Conservation (phyloP, 1,140 invertebrate species). For the Drosophila repleta region DNA sequence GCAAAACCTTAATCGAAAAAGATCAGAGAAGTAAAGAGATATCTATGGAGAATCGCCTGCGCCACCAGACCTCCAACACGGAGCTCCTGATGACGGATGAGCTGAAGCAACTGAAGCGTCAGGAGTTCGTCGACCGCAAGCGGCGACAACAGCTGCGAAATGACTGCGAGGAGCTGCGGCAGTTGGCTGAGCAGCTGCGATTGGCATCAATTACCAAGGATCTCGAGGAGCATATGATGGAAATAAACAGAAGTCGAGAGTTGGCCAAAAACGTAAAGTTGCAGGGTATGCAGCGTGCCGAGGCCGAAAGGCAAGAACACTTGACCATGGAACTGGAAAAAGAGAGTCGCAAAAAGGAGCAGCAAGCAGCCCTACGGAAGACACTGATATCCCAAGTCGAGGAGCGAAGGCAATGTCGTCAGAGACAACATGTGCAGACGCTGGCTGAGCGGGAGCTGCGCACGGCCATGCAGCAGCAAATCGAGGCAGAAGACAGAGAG, state of each 20-base stretch:
- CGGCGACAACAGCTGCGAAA: constrained; percentile 56
- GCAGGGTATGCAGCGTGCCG: constrained; percentile 23
- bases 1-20: constrained; percentile 3
- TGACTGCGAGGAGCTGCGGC: constrained; percentile 54
- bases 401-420: constrained; percentile 26
- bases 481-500: constrained; percentile 48
- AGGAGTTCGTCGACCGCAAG: constrained; percentile 53
- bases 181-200: constrained; percentile 56
- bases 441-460: constrained; percentile 48
- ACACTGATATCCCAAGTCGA: constrained; percentile 45
- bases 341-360: constrained; percentile 37
- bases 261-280: constrained; percentile 18
- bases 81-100: constrained; percentile 44
- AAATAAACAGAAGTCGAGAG: constrained; percentile 8
- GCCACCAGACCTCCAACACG: background rate
- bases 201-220: constrained; percentile 66
- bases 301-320: constrained; percentile 30
- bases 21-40: background rate
- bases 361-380: constrained; percentile 36
- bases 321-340: constrained; percentile 20
- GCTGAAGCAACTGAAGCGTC: constrained; percentile 44
- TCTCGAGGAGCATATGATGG: constrained; percentile 35
- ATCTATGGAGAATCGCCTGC: constrained; percentile 31
- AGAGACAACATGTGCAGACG: constrained; percentile 28
- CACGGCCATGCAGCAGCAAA: constrained; percentile 44